Evolutionary conservation across 2,888 invertebrate species (phyloP).

Genomic region (Osedax frankpressi): DNA sequence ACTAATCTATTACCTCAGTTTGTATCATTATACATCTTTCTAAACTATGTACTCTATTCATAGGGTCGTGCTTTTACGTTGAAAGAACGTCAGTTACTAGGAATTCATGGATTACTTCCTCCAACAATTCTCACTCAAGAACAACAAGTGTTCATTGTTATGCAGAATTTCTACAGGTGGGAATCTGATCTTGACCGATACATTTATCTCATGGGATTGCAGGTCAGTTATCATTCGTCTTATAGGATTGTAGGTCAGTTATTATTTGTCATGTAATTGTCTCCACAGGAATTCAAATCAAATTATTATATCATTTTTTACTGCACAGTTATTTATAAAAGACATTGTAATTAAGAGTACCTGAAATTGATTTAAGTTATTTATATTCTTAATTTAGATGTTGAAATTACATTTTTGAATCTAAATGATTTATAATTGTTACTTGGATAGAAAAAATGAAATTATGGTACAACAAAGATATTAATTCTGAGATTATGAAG

Average conservation of each 20-base stretch:
- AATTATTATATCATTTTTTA: too few relatives aligned
- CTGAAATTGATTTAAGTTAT: too few relatives aligned
- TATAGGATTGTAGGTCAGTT: conserved; percentile 60
- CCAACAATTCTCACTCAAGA: conserved; percentile 64
- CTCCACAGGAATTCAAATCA: too few relatives aligned
- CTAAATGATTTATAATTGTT: too few relatives aligned
- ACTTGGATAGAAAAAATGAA: too few relatives aligned
- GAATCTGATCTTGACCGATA: conserved; percentile 53
- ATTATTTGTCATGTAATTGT: conserved; percentile 38
- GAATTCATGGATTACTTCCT: conserved; percentile 87
- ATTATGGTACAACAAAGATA: too few relatives aligned
- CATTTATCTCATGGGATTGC: conserved; percentile 42
- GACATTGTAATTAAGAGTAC: too few relatives aligned
- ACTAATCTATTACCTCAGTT: too few relatives aligned
- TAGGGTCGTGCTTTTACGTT: conserved; percentile 88
- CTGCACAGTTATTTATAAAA: too few relatives aligned
- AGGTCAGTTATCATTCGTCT: conserved; percentile 58
- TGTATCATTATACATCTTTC: not conserved
- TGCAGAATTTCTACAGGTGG: conserved; percentile 52
- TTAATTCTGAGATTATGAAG: too few relatives aligned
- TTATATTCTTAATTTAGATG: too few relatives aligned
- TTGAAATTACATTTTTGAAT: too few relatives aligned
- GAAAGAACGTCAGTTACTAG: conserved; percentile 79
- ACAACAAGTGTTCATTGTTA: conserved; percentile 55
- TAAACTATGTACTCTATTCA: not conserved